Percentiles rank a stretch among this genome's conserved stretches.
phyloP scores from a whole-genome alignment of 1,140 invertebrate genomes.

The Solenopsis invicta region DNA sequence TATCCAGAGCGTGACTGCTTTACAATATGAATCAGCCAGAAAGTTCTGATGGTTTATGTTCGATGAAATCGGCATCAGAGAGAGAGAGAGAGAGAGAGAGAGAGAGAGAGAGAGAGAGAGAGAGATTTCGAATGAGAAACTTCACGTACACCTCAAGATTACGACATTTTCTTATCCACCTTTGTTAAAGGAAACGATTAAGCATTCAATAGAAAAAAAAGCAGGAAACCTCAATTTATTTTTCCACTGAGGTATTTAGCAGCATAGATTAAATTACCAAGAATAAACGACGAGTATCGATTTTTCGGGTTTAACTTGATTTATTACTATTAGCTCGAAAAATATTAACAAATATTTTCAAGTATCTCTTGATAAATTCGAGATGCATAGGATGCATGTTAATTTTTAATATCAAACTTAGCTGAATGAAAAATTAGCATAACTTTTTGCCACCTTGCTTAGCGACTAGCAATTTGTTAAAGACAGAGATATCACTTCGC shows the following conservation, averaged over 20 bases:
- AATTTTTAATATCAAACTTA: not conserved
- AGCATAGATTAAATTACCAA: conserved; percentile 8
- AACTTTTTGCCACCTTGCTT: not conserved
- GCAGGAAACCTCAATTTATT: not conserved
- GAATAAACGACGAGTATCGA: too few relatives aligned
- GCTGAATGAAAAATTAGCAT: not conserved
- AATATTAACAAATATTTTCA: not conserved
- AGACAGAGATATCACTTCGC: not conserved
- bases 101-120: too few relatives aligned
- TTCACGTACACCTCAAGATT: not conserved
- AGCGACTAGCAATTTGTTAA: not conserved
- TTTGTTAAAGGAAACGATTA: not conserved
- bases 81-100: too few relatives aligned
- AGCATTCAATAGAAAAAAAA: not conserved
- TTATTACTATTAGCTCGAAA: not conserved
- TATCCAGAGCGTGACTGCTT: conserved; percentile 27
- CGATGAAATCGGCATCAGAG: conserved; percentile 13
- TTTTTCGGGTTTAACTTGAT: not conserved
- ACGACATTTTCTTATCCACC: not conserved
- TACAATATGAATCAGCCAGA: conserved; percentile 30
- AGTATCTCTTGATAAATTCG: not conserved
- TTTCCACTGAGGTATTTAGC: not conserved
- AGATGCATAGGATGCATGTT: not conserved
- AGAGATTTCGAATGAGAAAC: conserved; percentile 1
- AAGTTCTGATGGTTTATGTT: conserved; percentile 15